These are phyloP conservation scores for Tursiops truncatus DNA, from an alignment of 2,113 vertebrate species.

Conservation along the genomic window DNA sequence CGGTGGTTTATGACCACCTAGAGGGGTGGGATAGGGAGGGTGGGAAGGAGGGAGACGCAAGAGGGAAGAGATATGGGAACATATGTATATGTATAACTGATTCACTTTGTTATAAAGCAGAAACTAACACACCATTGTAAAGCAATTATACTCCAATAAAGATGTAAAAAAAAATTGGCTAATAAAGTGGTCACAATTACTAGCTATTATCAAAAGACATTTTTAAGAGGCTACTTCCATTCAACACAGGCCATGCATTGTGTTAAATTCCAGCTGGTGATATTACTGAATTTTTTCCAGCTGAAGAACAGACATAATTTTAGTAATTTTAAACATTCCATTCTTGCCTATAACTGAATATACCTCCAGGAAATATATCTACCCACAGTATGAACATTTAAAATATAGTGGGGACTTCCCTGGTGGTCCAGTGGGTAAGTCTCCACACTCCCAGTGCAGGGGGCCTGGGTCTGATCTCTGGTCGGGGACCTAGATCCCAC, in stretches of 20 bases:
- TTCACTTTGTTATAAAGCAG: too few relatives aligned
- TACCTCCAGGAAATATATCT: constrained; percentile 6
- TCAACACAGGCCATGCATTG: not conserved
- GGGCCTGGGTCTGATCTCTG: too few relatives aligned
- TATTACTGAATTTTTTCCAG: constrained; percentile 11
- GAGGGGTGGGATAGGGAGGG: too few relatives aligned
- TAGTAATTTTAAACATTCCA: constrained; percentile 21
- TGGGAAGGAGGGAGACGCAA: too few relatives aligned
- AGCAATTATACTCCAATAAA: too few relatives aligned
- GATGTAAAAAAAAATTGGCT: not conserved
- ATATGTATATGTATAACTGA: too few relatives aligned
- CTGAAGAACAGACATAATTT: constrained; percentile 31
- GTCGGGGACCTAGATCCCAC: too few relatives aligned
- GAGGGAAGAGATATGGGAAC: too few relatives aligned
- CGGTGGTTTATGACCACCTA: too few relatives aligned
- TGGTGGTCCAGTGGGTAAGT: too few relatives aligned
- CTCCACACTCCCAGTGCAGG: too few relatives aligned
- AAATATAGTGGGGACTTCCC: not conserved
- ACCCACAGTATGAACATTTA: constrained; percentile 8
- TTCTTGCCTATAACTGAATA: constrained; percentile 20
- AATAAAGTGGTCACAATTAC: constrained; percentile 34
- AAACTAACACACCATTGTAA: too few relatives aligned
- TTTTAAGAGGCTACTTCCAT: constrained; percentile 20
- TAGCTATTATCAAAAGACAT: not conserved
- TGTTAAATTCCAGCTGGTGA: constrained; percentile 20